Evolutionary conservation across 2,888 invertebrate genomes (phyloP), one percentile per base, ranked within the genome.

Genomic region (Drosophila lutescens): DNA sequence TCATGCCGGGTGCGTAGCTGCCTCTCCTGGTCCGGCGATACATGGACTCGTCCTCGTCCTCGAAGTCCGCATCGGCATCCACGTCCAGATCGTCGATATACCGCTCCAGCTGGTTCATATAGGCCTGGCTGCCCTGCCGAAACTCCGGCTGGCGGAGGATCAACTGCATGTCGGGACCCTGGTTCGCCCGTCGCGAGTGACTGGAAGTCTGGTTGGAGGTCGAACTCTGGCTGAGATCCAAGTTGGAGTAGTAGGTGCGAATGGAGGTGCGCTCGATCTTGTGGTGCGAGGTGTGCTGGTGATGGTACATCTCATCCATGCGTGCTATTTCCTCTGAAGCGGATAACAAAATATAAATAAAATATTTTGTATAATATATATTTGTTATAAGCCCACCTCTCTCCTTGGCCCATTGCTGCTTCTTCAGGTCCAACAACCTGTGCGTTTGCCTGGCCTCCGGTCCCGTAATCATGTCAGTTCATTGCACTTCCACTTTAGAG

Each of bases 371-470:
- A 10, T 3, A 2, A 6, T 6, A 15, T 49, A 15, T 13, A 23
- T 49, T 9, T 9, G 3, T 1, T 9, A 1, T 1, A 1, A 15
- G 61, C 92, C 90, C 93, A 98, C 98, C 98, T 95, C 95, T 95
- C 93, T 98, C 98, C 92, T 94, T 95, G 84, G 97, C 97, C 98
- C 98, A 98, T 94, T 98, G 98, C 90, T 96, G 94, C 92, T 96
- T 95, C 93, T 98, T 98, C 93, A 96, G 95, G 93, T 98, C 97
- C 88, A 97, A 94, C 91, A 97, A 93, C 77, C 96, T 95, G 65
- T 91, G 91, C 68, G 88, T 86, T 79, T 90, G 90, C 58, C 88
- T 85, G 53, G 90, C 89, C 77, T 88, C 91, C 65, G 91, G 83
- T 43, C 90, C 91, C 56, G 91, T 91, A 80, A 90, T 90, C 90